Conservation (phyloP, 2,113 vertebrate genomes). For the Calidris pygmaea region DNA sequence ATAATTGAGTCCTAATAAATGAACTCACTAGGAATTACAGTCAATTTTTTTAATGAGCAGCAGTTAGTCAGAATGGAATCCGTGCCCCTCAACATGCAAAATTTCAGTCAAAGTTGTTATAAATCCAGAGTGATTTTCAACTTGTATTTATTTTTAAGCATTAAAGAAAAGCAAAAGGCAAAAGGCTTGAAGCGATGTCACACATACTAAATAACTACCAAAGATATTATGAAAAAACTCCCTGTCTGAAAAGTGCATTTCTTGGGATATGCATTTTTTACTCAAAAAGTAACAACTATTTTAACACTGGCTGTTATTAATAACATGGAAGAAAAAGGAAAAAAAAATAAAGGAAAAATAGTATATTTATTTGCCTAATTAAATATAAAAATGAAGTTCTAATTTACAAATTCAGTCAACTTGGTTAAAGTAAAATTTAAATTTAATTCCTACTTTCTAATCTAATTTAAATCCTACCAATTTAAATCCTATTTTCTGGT, state of each 20-base stretch:
- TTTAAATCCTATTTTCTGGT: background rate
- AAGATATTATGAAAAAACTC: background rate
- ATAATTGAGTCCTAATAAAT: background rate
- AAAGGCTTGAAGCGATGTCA: background rate
- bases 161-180: background rate
- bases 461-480: no score
- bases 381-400: background rate
- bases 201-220: background rate
- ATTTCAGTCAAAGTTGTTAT: background rate
- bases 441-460: no score
- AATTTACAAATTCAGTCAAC: background rate
- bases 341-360: background rate
- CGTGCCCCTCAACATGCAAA: background rate
- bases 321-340: background rate
- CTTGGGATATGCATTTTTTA: no score
- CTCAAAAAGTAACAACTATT: background rate
- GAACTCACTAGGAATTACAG: background rate
- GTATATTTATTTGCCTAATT: background rate
- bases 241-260: rapidly evolving
- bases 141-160: background rate
- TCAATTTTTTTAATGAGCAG: background rate
- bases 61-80: background rate
- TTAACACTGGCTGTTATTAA: background rate
- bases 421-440: background rate
- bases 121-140: background rate